Evolutionary conservation across 92 coral and sea anemone genomes (phyloP).

Genomic region (Epizoanthus rinbou): DNA sequence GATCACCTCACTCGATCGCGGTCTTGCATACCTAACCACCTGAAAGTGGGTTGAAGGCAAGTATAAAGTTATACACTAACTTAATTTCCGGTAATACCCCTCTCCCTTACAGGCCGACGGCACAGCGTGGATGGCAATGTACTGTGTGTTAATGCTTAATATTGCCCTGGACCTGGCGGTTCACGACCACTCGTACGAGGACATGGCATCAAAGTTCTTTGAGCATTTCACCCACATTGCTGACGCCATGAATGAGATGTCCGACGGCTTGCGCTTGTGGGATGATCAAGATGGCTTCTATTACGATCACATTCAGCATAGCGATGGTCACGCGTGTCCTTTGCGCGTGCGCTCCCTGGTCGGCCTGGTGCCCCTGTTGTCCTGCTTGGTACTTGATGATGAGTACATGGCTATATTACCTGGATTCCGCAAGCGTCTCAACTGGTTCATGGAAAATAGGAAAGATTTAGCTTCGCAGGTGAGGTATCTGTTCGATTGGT

Average conservation of each 20-base stretch:
- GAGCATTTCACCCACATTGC: constrained; percentile 97
- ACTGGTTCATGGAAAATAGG: constrained; percentile 89
- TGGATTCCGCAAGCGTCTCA: constrained; percentile 92
- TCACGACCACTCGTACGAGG: constrained; percentile 80
- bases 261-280: constrained; percentile 95
- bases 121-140: constrained; percentile 99
- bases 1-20: too few relatives aligned
- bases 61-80: not conserved
- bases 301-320: constrained; percentile 77
- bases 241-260: constrained; percentile 93
- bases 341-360: constrained; percentile 96
- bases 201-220: constrained; percentile 99
- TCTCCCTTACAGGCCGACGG: constrained; percentile 84
- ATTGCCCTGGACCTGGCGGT: constrained; percentile 92
- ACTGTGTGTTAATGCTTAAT: constrained; percentile 88
- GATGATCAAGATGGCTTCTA: constrained; percentile 95
- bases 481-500: not conserved
- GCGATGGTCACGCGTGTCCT: constrained; percentile 56
- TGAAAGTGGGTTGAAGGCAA: not conserved
- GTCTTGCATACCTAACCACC: not conserved
- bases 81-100: not conserved
- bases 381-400: constrained; percentile 90
- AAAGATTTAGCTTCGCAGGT: constrained; percentile 95
- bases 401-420: constrained; percentile 91
- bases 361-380: constrained; percentile 91